phyloP scores from a whole-genome alignment of 2,888 invertebrate genomes.

The Drosophila trichaetosa region DNA sequence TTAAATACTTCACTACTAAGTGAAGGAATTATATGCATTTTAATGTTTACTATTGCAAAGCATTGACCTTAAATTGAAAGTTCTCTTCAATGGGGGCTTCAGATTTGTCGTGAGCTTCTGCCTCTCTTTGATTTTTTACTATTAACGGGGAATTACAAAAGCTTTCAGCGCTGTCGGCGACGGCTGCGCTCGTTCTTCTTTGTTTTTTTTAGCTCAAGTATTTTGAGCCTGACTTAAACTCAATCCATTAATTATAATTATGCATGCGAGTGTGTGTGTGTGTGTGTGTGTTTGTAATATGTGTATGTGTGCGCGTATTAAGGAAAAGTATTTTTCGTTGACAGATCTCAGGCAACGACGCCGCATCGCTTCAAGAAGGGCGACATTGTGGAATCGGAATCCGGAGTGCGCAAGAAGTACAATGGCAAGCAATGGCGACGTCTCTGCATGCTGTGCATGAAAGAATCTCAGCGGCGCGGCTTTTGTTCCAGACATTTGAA shows the following conservation, averaged over 20 bases:
- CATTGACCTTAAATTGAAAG: background rate
- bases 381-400: slow-evolving; percentile 89
- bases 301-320: slow-evolving; percentile 8
- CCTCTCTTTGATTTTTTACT: slow-evolving; percentile 4
- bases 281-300: background rate
- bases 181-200: background rate
- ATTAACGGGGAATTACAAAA: background rate
- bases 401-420: slow-evolving; percentile 98
- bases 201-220: slow-evolving; percentile 1
- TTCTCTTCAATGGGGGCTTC: background rate
- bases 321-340: slow-evolving; percentile 42
- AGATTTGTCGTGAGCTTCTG: background rate
- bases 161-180: slow-evolving; percentile 11
- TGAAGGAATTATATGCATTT: background rate
- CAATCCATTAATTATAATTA: slow-evolving; percentile 48
- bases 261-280: background rate
- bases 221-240: slow-evolving; percentile 26
- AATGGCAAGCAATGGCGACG: slow-evolving; percentile 99
- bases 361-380: slow-evolving; percentile 99
- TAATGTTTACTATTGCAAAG: background rate
- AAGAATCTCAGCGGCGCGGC: slow-evolving; percentile 98
- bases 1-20: background rate
- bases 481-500: slow-evolving; percentile 98
- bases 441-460: slow-evolving; percentile 97
- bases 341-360: slow-evolving; percentile 94